Evolutionary conservation across 1,140 invertebrate species (phyloP).

Genomic region (Drosophila navojoa): DNA sequence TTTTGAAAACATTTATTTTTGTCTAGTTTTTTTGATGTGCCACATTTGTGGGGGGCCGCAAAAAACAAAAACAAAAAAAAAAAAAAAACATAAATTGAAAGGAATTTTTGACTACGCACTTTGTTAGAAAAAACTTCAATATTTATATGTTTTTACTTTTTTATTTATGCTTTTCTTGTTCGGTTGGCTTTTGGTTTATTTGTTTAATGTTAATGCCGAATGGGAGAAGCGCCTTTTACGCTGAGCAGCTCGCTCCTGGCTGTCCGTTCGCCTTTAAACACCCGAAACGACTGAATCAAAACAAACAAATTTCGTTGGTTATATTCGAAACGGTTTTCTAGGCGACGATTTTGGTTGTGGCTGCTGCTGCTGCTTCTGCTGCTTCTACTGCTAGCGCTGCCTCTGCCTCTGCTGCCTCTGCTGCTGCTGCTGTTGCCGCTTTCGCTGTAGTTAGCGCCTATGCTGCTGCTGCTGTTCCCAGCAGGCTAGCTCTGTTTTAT

Average conservation of each 20-base stretch:
- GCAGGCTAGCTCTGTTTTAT: slow-evolving; percentile 11
- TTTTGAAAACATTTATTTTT: slow-evolving; percentile 6
- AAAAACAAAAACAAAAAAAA: not conserved
- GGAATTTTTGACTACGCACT: not conserved
- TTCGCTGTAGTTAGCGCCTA: not conserved
- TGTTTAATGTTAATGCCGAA: slow-evolving; percentile 14
- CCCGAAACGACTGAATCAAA: slow-evolving; percentile 84
- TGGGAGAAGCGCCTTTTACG: not conserved
- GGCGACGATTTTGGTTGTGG: slow-evolving; percentile 23
- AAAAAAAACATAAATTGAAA: not conserved
- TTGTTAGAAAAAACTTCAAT: slow-evolving; percentile 11
- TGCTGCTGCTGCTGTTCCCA: slow-evolving; percentile 50
- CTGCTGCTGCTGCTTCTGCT: slow-evolving; percentile 18
- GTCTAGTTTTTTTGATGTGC: slow-evolving; percentile 4
- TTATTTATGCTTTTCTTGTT: slow-evolving; percentile 1
- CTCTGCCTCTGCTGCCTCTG: slow-evolving; percentile 8
- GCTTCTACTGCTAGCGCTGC: slow-evolving; percentile 11
- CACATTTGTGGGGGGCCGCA: slow-evolving; percentile 1
- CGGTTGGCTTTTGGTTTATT: slow-evolving; percentile 3
- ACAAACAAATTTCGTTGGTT: slow-evolving; percentile 82
- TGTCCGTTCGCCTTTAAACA: slow-evolving; percentile 73
- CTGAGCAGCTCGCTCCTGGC: slow-evolving; percentile 23
- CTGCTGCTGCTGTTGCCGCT: slow-evolving; percentile 15
- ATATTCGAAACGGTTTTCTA: slow-evolving; percentile 68
- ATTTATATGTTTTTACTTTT: slow-evolving; percentile 14